Conservation (phyloP, 2,888 invertebrate species). For the Spisula subtruncata region DNA sequence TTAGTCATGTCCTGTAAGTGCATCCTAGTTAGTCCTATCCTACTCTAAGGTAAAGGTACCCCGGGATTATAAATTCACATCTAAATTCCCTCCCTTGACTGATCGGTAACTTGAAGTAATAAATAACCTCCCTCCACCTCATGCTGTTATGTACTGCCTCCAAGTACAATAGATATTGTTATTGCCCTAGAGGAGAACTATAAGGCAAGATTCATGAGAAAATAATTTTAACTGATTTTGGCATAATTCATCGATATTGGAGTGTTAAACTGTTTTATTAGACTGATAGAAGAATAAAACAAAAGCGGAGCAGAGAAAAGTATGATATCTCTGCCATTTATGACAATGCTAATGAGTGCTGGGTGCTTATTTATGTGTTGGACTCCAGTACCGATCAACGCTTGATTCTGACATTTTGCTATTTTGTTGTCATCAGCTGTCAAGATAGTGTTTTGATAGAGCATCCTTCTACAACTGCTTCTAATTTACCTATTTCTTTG, state of each 20-base stretch:
- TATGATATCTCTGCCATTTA: neutral
- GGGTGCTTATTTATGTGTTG: neutral
- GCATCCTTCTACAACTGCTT: neutral
- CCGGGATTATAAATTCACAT: too few species aligned
- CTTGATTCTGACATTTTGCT: slow-evolving; percentile 12
- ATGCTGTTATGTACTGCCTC: slow-evolving; percentile 11
- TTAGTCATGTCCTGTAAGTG: too few species aligned
- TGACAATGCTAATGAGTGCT: neutral
- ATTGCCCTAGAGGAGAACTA: neutral
- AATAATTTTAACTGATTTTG: slow-evolving; percentile 15
- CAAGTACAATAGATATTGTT: neutral
- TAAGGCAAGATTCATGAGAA: slow-evolving; percentile 8
- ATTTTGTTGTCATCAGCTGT: neutral
- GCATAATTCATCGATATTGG: neutral
- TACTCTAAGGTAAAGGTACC: too few species aligned
- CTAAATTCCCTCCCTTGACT: too few species aligned
- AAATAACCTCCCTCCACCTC: neutral
- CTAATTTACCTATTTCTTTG: neutral
- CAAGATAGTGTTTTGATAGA: neutral
- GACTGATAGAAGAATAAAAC: neutral
- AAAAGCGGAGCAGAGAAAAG: neutral
- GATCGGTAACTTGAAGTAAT: too few species aligned
- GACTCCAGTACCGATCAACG: neutral
- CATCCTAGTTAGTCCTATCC: too few species aligned
- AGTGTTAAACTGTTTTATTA: slow-evolving; percentile 7